Evolutionary conservation across 2,888 invertebrate genomes (phyloP), one percentile per base, ranked within the genome.

Genomic region (Pharmacophagus antenor): DNA sequence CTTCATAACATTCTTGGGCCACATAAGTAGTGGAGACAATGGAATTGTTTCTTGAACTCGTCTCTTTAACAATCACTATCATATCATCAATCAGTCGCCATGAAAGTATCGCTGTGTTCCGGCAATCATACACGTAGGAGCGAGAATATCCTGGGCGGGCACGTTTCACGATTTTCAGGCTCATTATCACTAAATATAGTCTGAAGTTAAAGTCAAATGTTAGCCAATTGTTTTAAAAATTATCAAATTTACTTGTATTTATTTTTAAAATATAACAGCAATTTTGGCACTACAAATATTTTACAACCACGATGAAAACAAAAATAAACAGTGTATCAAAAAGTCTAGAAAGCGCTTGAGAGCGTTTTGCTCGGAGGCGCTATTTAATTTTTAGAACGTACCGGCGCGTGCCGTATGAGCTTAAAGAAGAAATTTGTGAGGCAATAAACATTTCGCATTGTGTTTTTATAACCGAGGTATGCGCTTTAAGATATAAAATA

Each of bases 361-460:
- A 44, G n/a, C n/a, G 37, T 37, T 37, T 37, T 37, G 25, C 27
- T 37, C 20, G 20, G 3, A 47, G 15, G 42, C 48, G 15, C 15
- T 60, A 49, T 50, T 55, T 44, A 55, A 50, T 57, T 56, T 42
- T 23, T 37, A 46, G 31, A 44, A 46, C 4, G 46, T 37, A 46
- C 50, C 44, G 50, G 37, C 37, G 46, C 50, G 46, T 55, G 44
- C 44, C 22, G 31, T 31, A 31, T 47, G 51, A 56, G 46, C 41
- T 51, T 59, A 60, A 55, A 51, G 18, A 51, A 51, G 46, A 51
- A 60, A 47, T 60, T 60, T 59, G 59, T 54, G 50, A 46, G 50
- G 55, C 51, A 55, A 60, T 56, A 56, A 51, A 56, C 50, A 50
- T 51, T 56, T 60, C 21, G 15, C n/a, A 46, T 51, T 50, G 54